These are phyloP conservation scores for Sakesphorus luctuosus DNA, from an alignment of 2,113 vertebrate species.

Conservation along the genomic window DNA sequence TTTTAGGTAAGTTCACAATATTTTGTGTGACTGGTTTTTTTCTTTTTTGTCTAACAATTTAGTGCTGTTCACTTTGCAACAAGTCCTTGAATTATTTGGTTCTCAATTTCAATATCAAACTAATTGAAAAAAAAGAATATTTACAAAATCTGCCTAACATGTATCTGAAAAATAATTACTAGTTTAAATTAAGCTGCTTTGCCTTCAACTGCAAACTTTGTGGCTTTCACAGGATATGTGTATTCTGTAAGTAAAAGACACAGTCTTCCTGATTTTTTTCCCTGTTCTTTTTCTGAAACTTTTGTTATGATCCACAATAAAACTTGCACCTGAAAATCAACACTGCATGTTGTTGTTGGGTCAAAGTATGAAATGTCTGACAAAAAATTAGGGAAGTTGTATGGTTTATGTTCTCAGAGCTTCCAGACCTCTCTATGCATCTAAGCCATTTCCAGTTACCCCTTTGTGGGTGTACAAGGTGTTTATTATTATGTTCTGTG, in stretches of 20 bases:
- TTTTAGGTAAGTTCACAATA: not conserved
- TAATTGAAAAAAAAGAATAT: not conserved
- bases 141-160: not conserved
- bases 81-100: not conserved
- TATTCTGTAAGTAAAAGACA: not conserved
- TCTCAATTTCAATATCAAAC: not conserved
- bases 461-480: not conserved
- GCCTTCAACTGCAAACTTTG: not conserved
- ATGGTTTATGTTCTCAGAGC: not conserved
- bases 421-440: not conserved
- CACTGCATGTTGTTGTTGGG: not conserved
- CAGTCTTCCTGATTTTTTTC: not conserved
- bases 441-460: not conserved
- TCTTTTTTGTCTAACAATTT: not conserved
- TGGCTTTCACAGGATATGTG: not conserved
- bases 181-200: not conserved
- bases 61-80: not conserved
- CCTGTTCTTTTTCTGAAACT: slow-evolving; percentile 9
- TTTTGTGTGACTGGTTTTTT: not conserved
- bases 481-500: slow-evolving; percentile 48
- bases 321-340: slow-evolving; percentile 29
- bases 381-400: not conserved
- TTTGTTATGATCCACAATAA: slow-evolving; percentile 63
- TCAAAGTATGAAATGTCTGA: not conserved
- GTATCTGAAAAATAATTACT: not conserved